Conservation (phyloP, 2,888 invertebrate genomes). For the Perithous albicinctus region DNA sequence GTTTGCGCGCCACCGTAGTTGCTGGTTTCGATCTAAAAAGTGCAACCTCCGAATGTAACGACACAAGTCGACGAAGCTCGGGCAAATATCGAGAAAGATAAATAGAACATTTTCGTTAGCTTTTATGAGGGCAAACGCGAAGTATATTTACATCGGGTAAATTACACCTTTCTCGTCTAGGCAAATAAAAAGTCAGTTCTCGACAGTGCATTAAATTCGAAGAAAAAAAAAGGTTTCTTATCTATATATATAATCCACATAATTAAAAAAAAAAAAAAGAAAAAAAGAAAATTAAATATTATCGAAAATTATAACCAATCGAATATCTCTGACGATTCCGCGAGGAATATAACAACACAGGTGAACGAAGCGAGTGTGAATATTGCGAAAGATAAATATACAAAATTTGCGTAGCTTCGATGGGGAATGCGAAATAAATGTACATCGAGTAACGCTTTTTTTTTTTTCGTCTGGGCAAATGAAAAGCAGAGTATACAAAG, state of each 20-base stretch:
- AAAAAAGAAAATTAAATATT: too few species aligned
- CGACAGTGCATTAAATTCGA: too few species aligned
- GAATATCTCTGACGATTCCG: too few species aligned
- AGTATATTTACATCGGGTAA: constrained; percentile 7
- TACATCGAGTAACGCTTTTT: neutral
- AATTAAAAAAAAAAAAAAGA: too few species aligned
- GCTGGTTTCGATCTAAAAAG: constrained; percentile 5
- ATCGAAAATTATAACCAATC: too few species aligned
- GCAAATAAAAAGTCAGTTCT: neutral
- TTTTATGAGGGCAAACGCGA: neutral
- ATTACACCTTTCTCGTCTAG: too few species aligned
- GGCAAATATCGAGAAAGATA: constrained; percentile 1
- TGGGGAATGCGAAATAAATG: constrained; percentile 19
- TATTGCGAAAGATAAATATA: constrained; percentile 10
- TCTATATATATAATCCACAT: too few species aligned
- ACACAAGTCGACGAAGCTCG: neutral
- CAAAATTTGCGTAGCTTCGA: neutral
- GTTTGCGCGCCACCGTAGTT: constrained; percentile 25
- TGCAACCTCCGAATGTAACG: constrained; percentile 19
- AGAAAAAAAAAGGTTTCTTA: too few species aligned
- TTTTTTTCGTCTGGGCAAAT: neutral
- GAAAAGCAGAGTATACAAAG: constrained; percentile 1
- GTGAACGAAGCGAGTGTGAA: neutral
- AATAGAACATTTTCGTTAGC: constrained; percentile 4
- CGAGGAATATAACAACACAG: too few species aligned